Evolutionary conservation across 2,797 vertebrate genomes (phyloP), one percentile per base, ranked within the genome.

Genomic region (Darevskia nairensis): DNA sequence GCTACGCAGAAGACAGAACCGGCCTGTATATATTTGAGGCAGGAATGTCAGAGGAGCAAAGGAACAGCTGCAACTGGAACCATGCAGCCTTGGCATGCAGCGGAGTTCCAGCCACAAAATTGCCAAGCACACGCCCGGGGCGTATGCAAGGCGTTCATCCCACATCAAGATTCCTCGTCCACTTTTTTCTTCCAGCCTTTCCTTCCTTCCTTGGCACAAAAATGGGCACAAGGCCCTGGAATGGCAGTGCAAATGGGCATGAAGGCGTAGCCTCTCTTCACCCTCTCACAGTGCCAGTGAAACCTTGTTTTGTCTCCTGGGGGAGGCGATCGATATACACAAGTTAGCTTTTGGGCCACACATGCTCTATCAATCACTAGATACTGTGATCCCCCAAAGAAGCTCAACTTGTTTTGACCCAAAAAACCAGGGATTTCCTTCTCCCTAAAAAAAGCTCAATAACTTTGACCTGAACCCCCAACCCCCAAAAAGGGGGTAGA

Each of bases 41-140:
- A 55, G 41, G 85, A 78, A 88, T 83, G 80, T 82, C 80, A 76
- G 77, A 72, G 61, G 15, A 86, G 61, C n/a, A 69, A n/a, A 72
- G 25, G 66, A 80, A 80, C 86, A 87, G 86, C 86, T 87, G 85
- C 77, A 71, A 71, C 44, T 8, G 17, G 35, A 59, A 35, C 50
- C 32, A 69, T 78, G 44, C 78, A 78, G 2, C 27, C 80, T 69
- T 78, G 74, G 61, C 75, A 71, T 41, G 81, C 15, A 69, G 9
- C 15, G 69, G 64, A 10, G 23, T 83, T 83, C 83, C 80, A 84
- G 75, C 74, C 78, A 88, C 3, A 10, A 79, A 59, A 88, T 9
- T 15, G 77, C 25, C 61, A 66, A 32, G 59, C 59, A 50, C 5
- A 17, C 64, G 59, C 46, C 35, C 15, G 21, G 10, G 39, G 3